phyloP scores from a whole-genome alignment of 2,888 invertebrate genomes.

The Drosophila gaucha region DNA sequence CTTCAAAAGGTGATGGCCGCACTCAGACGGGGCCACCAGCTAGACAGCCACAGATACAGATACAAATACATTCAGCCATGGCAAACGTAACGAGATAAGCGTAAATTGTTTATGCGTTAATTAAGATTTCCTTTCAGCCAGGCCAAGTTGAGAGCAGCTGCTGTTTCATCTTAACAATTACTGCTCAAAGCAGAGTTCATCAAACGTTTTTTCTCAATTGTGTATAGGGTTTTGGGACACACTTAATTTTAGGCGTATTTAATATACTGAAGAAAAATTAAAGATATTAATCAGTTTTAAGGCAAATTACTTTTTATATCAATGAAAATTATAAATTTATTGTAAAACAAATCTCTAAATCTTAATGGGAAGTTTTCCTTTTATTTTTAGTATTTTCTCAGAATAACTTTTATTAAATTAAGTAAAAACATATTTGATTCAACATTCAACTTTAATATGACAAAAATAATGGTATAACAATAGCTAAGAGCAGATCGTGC shows the following conservation, averaged over 20 bases:
- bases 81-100: conserved; percentile 61
- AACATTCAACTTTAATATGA: too few relatives aligned
- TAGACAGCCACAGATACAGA: conserved; percentile 17
- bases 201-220: conserved; percentile 12
- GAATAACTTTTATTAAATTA: too few relatives aligned
- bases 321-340: neutral
- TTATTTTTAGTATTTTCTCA: too few relatives aligned
- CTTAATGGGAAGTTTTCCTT: too few relatives aligned
- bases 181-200: conserved; percentile 13
- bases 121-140: conserved; percentile 66
- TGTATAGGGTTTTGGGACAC: neutral
- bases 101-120: conserved; percentile 67
- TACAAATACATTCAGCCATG: conserved; percentile 29
- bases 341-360: neutral
- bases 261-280: neutral
- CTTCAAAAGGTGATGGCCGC: conserved; percentile 56
- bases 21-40: conserved; percentile 13
- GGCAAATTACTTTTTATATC: neutral
- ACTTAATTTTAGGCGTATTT: neutral
- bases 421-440: too few relatives aligned
- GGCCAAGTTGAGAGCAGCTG: conserved; percentile 34
- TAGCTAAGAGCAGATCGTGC: too few relatives aligned
- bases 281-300: neutral
- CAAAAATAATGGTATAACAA: too few relatives aligned
- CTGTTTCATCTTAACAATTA: conserved; percentile 21